Conservation (phyloP, 2,888 invertebrate genomes). For the Athalia rosae region DNA sequence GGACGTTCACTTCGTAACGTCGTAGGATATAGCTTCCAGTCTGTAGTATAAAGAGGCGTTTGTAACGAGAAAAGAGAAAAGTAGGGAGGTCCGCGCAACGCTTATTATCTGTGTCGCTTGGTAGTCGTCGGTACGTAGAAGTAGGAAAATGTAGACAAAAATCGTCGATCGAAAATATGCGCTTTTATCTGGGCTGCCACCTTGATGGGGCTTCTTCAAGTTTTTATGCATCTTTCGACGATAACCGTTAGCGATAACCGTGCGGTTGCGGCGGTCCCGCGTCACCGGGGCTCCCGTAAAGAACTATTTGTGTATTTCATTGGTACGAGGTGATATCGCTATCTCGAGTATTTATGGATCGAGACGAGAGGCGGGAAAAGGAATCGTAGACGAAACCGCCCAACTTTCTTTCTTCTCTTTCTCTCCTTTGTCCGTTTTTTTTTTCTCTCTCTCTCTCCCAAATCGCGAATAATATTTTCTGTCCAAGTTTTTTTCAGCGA, state of each 20-base stretch:
- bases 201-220: slow-evolving; percentile 15
- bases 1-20: too few relatives aligned
- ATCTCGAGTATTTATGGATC: slow-evolving; percentile 20
- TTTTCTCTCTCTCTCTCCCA: not conserved
- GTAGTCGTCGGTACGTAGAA: too few relatives aligned
- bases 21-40: too few relatives aligned
- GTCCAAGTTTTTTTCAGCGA: too few relatives aligned
- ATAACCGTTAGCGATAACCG: slow-evolving; percentile 58
- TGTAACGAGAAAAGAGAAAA: too few relatives aligned
- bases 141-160: not conserved
- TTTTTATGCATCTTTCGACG: slow-evolving; percentile 58
- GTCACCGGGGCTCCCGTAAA: slow-evolving; percentile 11
- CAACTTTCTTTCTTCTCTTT: not conserved
- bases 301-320: slow-evolving; percentile 34
- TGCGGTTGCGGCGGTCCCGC: not conserved
- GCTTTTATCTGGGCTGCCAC: not conserved
- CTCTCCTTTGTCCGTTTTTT: not conserved
- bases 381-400: too few relatives aligned
- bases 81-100: too few relatives aligned
- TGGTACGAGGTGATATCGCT: slow-evolving; percentile 8
- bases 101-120: too few relatives aligned
- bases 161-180: slow-evolving; percentile 9
- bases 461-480: too few relatives aligned
- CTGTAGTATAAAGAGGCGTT: too few relatives aligned
- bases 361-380: not conserved